phyloP scores from a whole-genome alignment of 2,113 vertebrate genomes.

The Mastomys coucha region DNA sequence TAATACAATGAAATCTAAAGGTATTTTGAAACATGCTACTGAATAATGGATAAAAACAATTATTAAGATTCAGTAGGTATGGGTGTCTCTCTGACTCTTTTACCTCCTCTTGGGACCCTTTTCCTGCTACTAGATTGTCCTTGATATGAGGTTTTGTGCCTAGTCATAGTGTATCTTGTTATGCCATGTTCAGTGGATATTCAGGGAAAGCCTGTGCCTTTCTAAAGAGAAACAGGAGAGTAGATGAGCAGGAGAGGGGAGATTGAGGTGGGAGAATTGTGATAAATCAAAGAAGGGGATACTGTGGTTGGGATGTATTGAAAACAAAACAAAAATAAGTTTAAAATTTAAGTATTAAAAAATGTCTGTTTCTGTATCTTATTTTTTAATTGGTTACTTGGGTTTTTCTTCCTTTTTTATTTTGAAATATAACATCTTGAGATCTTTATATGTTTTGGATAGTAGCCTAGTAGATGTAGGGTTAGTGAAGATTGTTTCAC shows the following conservation, averaged over 20 bases:
- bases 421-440: no score
- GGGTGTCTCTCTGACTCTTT: background rate
- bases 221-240: background rate
- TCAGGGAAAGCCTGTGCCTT: background rate
- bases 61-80: background rate
- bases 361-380: no score
- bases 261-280: background rate
- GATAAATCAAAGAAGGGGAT: background rate
- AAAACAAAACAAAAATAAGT: background rate
- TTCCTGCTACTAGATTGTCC: no score
- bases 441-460: no score
- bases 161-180: background rate
- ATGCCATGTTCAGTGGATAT: background rate
- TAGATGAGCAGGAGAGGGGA: background rate
- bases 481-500: no score
- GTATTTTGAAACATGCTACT: background rate
- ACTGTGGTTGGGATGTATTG: background rate
- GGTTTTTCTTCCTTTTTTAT: no score
- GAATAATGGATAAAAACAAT: background rate
- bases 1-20: background rate
- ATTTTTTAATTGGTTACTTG: no score
- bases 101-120: background rate
- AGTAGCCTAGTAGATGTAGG: no score
- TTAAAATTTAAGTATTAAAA: background rate
- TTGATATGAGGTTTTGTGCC: background rate